Percentiles rank a stretch among this genome's conserved stretches.
Conservation (phyloP, 2,113 vertebrate genomes). For the Eudyptes chrysolophus region DNA sequence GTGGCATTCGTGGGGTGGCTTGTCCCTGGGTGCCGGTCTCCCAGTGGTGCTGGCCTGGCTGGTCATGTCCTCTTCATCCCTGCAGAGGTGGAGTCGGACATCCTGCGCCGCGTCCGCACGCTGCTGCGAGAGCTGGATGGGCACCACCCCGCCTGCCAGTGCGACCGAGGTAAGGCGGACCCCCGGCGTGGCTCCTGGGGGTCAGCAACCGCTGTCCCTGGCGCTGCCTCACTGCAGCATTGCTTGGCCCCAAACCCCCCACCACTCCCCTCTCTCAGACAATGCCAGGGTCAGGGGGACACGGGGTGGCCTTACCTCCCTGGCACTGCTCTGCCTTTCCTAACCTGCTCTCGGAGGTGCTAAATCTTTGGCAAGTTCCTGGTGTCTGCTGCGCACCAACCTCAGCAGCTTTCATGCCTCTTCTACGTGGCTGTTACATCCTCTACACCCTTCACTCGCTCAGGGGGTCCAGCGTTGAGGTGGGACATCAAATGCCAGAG, state of each 20-base stretch:
- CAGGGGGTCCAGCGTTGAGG: background rate
- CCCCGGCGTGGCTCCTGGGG: rapidly evolving
- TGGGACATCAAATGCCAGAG: background rate
- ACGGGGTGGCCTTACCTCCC: background rate
- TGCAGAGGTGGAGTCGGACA: slow-evolving; percentile 80
- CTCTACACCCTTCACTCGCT: background rate
- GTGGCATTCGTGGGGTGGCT: background rate
- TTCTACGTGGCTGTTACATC: rapidly evolving
- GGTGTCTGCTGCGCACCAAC: background rate
- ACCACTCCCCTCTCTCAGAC: background rate
- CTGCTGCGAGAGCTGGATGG: slow-evolving; percentile 82
- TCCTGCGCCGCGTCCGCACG: slow-evolving; percentile 86
- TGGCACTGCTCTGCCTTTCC: too few species aligned
- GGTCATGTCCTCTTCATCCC: background rate
- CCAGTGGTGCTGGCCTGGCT: too few species aligned
- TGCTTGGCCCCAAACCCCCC: too few species aligned
- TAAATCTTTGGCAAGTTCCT: background rate
- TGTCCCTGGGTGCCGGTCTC: background rate
- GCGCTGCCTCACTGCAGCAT: rapidly evolving
- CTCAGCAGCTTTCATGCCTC: background rate
- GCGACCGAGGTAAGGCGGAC: slow-evolving; percentile 67
- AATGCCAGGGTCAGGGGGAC: too few species aligned
- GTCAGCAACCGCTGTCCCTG: rapidly evolving
- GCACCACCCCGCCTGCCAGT: slow-evolving; percentile 63
- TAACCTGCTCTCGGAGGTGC: too few species aligned